Evolutionary conservation across 1,140 invertebrate genomes (phyloP), one percentile per base, ranked within the genome.

Genomic region (Ips typographus): DNA sequence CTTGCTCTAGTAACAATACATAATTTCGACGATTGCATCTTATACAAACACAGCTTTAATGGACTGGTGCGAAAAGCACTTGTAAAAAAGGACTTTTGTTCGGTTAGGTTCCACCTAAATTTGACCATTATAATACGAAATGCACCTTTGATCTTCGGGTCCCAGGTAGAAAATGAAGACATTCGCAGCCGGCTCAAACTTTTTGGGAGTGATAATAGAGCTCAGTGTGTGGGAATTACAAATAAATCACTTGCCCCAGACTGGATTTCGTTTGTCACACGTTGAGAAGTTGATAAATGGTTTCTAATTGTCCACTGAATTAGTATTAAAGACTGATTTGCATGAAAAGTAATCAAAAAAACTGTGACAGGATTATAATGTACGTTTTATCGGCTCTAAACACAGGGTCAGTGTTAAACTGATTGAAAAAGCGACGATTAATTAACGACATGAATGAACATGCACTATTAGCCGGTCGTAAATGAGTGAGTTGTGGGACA

Each of bases 181-280:
- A 61, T 61, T 61, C 58, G 41, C 58, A 61, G 58, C 58, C 41
- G 58, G 41, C 58, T 4, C 2, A 61, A 61, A 61, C 36, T 41
- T 43, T 61, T 41, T 61, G 58, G 58, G 58, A 61, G 58, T 61
- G 58, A 61, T 44, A 61, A 61, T 61, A 44, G 58, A 22, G 7
- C 42, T 22, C 41, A 61, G 41, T 61, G 58, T 61, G 58, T 61
- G 58, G 58, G 58, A 61, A 61, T 61, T 61, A 61, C 41, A 61
- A 61, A 61, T 61, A 61, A 61, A 61, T 61, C 58, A 61, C 58
- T 61, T 61, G 40, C 55, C 22, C 55, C 41, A 7, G 3, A 39
- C 36, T 40, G 44, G n/a, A 43, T 61, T 61, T 61, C 41, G 38
- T 44, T 61, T 61, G 58, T 61, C 41, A 61, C 58, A 44, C 58